Percentiles rank a stretch among this genome's conserved stretches.
Conservation (phyloP, 2,888 invertebrate species). For the Caenorhabditis drosophilae region DNA sequence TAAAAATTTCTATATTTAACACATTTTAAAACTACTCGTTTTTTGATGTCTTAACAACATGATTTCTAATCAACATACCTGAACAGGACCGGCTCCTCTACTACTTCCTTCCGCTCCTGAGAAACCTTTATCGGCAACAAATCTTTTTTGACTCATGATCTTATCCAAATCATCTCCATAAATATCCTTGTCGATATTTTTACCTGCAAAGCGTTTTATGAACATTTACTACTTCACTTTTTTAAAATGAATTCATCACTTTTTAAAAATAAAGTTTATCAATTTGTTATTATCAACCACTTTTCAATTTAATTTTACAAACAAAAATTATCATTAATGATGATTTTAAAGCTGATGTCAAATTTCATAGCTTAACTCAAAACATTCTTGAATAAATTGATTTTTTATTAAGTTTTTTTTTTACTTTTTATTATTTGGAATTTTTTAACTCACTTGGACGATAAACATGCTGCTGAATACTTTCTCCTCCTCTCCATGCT, state of each 20-base stretch:
- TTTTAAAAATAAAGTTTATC: too few relatives aligned
- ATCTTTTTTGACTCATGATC: constrained; percentile 86
- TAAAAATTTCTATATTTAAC: neutral
- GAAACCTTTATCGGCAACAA: constrained; percentile 96
- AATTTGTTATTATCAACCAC: too few relatives aligned
- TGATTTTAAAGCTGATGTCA: too few relatives aligned
- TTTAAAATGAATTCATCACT: neutral
- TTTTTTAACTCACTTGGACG: constrained; percentile 80
- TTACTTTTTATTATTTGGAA: too few relatives aligned
- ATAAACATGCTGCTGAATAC: constrained; percentile 87
- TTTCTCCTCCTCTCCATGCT: constrained; percentile 90
- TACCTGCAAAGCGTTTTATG: constrained; percentile 49
- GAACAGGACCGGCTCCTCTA: constrained; percentile 86
- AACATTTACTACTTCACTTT: constrained; percentile 2
- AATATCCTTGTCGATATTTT: constrained; percentile 84
- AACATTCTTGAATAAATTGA: too few relatives aligned
- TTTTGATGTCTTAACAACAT: neutral
- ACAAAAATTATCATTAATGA: too few relatives aligned
- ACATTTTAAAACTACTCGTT: neutral
- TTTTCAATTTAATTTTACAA: neutral
- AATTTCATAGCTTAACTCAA: too few relatives aligned
- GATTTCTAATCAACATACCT: constrained; percentile 70
- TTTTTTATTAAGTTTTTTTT: too few relatives aligned
- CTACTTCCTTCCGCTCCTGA: constrained; percentile 78
- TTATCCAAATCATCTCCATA: constrained; percentile 89